Evolutionary conservation across 1,140 invertebrate genomes (phyloP).

Genomic region (Lepeophtheirus salmonis): DNA sequence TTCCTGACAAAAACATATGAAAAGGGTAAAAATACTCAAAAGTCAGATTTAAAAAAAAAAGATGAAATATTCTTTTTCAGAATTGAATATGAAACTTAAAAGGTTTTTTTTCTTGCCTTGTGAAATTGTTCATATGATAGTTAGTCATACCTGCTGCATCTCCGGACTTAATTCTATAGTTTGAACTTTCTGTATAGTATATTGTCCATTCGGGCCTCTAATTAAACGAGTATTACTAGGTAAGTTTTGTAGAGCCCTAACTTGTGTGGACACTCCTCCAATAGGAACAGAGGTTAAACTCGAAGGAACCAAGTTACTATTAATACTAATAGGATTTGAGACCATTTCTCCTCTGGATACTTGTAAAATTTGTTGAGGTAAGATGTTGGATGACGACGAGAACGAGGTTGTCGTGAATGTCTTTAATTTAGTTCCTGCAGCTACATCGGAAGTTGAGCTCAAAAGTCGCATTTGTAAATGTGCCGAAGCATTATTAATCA

Average conservation of each 20-base stretch:
- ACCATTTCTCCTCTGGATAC: too few relatives aligned
- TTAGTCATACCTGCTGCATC: conserved; percentile 13
- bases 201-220: conserved; percentile 16
- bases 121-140: neutral
- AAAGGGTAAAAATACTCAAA: neutral
- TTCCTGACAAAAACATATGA: too few relatives aligned
- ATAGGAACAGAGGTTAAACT: neutral
- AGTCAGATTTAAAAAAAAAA: neutral
- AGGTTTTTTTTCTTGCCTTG: neutral
- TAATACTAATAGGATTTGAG: too few relatives aligned
- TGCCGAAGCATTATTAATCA: neutral
- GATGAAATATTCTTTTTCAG: neutral
- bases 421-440: neutral
- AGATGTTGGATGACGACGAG: neutral
- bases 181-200: conserved; percentile 15
- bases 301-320: too few relatives aligned
- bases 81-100: too few relatives aligned
- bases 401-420: neutral
- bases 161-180: conserved; percentile 15
- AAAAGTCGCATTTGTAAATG: neutral
- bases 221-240: conserved; percentile 13
- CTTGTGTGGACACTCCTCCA: conserved; percentile 13
- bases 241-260: conserved; percentile 5
- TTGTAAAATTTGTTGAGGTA: neutral
- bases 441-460: neutral